phyloP scores from a whole-genome alignment of 2,888 invertebrate species.

The Nipponacmea schrenckii region DNA sequence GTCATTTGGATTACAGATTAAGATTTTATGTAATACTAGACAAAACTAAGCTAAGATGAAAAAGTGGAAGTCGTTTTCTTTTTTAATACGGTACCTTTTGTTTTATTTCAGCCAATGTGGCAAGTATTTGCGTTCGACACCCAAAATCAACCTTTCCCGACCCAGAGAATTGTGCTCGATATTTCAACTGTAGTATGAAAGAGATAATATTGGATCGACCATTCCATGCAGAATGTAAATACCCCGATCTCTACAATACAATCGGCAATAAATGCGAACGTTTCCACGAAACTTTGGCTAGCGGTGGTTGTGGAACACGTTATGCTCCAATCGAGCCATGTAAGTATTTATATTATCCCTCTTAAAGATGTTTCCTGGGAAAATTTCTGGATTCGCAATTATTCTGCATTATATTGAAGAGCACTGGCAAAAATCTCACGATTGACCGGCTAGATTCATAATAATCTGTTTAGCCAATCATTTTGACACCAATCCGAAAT shows the following conservation, averaged over 20 bases:
- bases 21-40: no score
- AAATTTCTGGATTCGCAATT: no score
- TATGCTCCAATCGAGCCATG: not conserved
- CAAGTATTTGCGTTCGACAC: constrained; percentile 38
- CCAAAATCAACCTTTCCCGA: constrained; percentile 41
- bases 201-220: not conserved
- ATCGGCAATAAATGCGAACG: not conserved
- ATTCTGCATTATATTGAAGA: no score
- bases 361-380: not conserved
- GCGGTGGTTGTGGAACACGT: not conserved
- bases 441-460: no score
- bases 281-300: not conserved
- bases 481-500: no score
- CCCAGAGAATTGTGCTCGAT: constrained; percentile 49
- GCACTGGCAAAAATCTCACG: no score
- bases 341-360: not conserved
- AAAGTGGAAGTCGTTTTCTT: no score
- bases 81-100: not conserved
- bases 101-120: constrained; percentile 38
- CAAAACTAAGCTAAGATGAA: no score
- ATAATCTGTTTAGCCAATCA: no score
- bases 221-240: not conserved
- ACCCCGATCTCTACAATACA: not conserved
- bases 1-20: no score
- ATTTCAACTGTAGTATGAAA: constrained; percentile 43